Percentiles rank a stretch among this genome's conserved stretches.
Evolutionary conservation across 2,888 invertebrate genomes (phyloP).

Genomic region (Cylloceria caligata): DNA sequence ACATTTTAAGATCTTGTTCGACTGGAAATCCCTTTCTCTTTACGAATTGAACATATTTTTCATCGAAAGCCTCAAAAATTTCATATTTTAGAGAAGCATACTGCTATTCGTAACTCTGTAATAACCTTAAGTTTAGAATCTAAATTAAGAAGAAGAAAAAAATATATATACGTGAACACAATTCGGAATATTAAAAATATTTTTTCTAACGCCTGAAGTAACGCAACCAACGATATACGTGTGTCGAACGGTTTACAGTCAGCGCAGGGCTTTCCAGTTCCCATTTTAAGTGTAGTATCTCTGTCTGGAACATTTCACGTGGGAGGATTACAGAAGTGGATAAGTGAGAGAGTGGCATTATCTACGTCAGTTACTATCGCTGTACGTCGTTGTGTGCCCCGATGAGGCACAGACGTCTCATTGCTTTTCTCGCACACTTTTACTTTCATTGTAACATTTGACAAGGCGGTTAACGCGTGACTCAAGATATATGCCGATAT

Average conservation of each 20-base stretch:
- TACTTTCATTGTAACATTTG: constrained; percentile 41
- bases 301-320: not conserved
- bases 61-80: too few relatives aligned
- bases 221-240: constrained; percentile 58
- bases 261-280: constrained; percentile 6
- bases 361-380: constrained; percentile 24
- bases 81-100: too few relatives aligned
- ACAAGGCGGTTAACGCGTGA: constrained; percentile 19
- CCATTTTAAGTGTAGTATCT: not conserved
- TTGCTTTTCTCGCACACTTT: constrained; percentile 4
- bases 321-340: constrained; percentile 14
- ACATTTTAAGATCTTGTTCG: too few relatives aligned
- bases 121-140: too few relatives aligned
- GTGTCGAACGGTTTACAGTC: constrained; percentile 65
- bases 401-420: constrained; percentile 6
- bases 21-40: too few relatives aligned
- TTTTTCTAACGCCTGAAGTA: constrained; percentile 28
- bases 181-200: not conserved
- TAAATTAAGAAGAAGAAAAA: too few relatives aligned
- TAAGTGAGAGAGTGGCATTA: constrained; percentile 48
- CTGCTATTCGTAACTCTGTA: too few relatives aligned
- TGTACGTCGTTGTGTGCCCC: not conserved
- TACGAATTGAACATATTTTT: too few relatives aligned
- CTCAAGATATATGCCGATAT: not conserved
- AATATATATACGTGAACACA: too few relatives aligned